Evolutionary conservation across 2,113 vertebrate species (phyloP).

Genomic region (Zosterops hypoxanthus): DNA sequence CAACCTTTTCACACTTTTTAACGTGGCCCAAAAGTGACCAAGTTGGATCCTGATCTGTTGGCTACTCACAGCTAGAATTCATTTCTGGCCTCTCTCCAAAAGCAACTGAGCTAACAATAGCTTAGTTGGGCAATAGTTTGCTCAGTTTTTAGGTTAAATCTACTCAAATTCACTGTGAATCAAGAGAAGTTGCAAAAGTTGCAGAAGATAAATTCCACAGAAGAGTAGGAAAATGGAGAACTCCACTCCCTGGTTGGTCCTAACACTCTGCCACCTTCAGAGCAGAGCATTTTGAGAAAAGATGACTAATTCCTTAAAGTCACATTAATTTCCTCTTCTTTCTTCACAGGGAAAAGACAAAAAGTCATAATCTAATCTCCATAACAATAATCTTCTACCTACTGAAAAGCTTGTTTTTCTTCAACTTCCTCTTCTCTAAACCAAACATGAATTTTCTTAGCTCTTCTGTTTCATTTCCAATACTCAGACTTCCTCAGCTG

Average conservation of each 20-base stretch:
- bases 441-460: neutral
- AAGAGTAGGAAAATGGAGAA: neutral
- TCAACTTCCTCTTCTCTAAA: neutral
- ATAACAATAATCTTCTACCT: neutral
- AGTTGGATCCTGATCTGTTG: neutral
- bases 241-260: neutral
- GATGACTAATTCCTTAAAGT: neutral
- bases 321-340: neutral
- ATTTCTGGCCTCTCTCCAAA: neutral
- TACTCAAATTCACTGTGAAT: neutral
- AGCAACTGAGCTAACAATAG: neutral
- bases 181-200: neutral
- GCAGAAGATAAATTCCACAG: neutral
- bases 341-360: neutral
- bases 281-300: neutral
- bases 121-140: neutral
- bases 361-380: neutral
- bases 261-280: neutral
- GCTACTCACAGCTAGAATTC: neutral
- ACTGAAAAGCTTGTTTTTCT: neutral
- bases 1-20: neutral
- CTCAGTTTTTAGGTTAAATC: neutral
- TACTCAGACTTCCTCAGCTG: neutral
- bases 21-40: neutral
- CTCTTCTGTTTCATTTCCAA: neutral